Percentiles rank a stretch among this genome's conserved stretches.
Conservation (phyloP, 2,797 vertebrate species). For the Denticeps clupeoides region DNA sequence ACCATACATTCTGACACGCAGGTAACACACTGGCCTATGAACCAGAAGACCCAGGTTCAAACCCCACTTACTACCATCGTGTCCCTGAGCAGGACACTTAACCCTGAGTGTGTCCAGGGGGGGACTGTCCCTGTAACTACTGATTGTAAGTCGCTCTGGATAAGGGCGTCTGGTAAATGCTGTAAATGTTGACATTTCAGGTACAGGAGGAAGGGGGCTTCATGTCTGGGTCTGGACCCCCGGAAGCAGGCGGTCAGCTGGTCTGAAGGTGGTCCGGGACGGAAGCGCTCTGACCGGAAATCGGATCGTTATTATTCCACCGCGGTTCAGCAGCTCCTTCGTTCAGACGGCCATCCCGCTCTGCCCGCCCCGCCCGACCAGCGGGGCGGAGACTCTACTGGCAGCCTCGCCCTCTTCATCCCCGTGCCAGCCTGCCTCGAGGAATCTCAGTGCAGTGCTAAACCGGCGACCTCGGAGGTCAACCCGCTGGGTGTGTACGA, state of each 20-base stretch:
- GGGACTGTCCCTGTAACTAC: no score
- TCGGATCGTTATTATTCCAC: constrained; percentile 76
- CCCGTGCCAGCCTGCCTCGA: constrained; percentile 44
- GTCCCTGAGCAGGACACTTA: no score
- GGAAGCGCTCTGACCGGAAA: constrained; percentile 50
- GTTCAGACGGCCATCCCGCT: constrained; percentile 36
- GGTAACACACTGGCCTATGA: no score
- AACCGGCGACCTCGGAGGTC: constrained; percentile 33
- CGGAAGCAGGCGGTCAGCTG: constrained; percentile 65
- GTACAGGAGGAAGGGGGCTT: constrained; percentile 77
- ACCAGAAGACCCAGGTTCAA: no score
- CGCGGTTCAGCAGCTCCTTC: constrained; percentile 54
- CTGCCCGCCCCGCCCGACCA: constrained; percentile 29
- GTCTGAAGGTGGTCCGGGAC: constrained; percentile 47
- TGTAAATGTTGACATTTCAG: no score
- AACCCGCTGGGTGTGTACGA: constrained; percentile 89
- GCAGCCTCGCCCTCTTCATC: constrained; percentile 49
- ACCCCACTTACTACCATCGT: no score
- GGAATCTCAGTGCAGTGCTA: constrained; percentile 20
- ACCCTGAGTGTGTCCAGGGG: no score
- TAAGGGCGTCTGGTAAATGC: no score
- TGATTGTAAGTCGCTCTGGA: no score
- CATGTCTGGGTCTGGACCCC: constrained; percentile 72
- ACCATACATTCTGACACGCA: no score
- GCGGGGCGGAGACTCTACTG: background rate